phyloP scores from a whole-genome alignment of 2,113 vertebrate species.

The Nibea albiflora region DNA sequence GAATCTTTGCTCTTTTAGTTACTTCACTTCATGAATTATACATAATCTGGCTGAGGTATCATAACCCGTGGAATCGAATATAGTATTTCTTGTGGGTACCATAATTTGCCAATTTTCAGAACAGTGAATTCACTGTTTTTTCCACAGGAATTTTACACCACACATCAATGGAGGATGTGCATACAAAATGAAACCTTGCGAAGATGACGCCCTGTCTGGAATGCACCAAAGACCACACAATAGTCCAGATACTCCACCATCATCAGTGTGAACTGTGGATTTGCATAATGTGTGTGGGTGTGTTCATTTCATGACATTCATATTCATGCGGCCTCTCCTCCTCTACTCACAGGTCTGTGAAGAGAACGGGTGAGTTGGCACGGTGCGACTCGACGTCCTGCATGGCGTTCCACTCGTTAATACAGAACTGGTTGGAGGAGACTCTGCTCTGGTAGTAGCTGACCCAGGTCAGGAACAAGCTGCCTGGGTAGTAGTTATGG shows the following conservation, averaged over 20 bases:
- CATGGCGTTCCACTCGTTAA: constrained; percentile 99
- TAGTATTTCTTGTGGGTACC: not conserved
- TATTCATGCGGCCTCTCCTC: not conserved
- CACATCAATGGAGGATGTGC: constrained; percentile 1
- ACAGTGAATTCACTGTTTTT: not conserved
- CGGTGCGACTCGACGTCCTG: constrained; percentile 97
- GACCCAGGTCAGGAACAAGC: constrained; percentile 98
- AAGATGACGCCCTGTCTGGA: not conserved
- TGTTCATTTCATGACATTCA: not conserved
- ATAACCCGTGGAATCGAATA: not conserved
- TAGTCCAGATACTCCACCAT: constrained; percentile 2
- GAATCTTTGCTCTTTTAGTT: not conserved
- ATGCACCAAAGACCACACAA: not conserved
- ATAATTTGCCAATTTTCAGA: not conserved
- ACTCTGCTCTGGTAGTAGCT: constrained; percentile 98
- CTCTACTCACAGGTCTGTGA: constrained; percentile 93
- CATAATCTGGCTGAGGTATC: not conserved
- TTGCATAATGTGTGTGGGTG: not conserved
- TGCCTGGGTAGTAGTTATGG: constrained; percentile 97
- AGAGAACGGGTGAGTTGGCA: constrained; percentile 94
- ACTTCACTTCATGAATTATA: not conserved
- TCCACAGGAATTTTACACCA: constrained; percentile 25
- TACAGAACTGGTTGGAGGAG: constrained; percentile 92
- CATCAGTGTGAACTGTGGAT: not conserved
- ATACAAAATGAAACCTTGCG: constrained; percentile 13